Percentiles rank a stretch among this genome's conserved stretches.
Conservation (phyloP, 2,888 invertebrate species). For the Ichneumoninae sp. region DNA sequence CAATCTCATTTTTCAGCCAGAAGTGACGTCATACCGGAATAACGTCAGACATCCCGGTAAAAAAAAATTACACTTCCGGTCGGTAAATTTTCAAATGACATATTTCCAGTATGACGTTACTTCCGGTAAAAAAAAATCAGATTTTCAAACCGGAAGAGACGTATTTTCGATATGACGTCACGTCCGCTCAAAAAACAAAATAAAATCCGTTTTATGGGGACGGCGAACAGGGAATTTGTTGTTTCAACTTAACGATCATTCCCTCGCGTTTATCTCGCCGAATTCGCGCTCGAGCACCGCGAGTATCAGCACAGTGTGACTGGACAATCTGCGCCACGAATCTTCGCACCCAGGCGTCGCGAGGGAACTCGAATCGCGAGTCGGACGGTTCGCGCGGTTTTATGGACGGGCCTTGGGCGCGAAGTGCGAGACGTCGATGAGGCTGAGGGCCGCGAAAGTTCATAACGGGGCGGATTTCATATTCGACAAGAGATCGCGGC, state of each 20-base stretch:
- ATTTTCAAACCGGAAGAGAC: background rate
- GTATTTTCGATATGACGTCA: background rate
- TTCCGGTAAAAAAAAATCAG: background rate
- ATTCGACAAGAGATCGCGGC: slow-evolving; percentile 49
- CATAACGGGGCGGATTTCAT: slow-evolving; percentile 25
- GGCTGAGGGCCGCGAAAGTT: slow-evolving; percentile 13
- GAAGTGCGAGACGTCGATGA: slow-evolving; percentile 17
- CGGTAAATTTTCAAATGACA: background rate
- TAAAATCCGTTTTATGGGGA: background rate
- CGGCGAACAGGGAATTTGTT: slow-evolving; percentile 23
- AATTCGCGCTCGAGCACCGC: slow-evolving; percentile 19
- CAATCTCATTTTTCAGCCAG: too few relatives aligned
- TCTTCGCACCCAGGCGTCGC: slow-evolving; percentile 61
- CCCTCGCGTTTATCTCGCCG: slow-evolving; percentile 6
- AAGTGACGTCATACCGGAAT: too few relatives aligned
- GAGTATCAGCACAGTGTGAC: slow-evolving; percentile 32
- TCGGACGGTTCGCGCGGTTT: slow-evolving; percentile 52
- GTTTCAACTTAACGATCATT: slow-evolving; percentile 37
- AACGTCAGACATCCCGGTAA: too few relatives aligned
- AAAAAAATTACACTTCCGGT: background rate
- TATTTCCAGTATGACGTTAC: background rate
- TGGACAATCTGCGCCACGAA: slow-evolving; percentile 50
- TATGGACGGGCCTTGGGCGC: slow-evolving; percentile 52
- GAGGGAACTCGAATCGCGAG: slow-evolving; percentile 60
- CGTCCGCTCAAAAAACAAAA: background rate